Percentiles rank a stretch among this genome's conserved stretches.
Conservation (phyloP, 2,888 invertebrate species). For the Plebejus argus region DNA sequence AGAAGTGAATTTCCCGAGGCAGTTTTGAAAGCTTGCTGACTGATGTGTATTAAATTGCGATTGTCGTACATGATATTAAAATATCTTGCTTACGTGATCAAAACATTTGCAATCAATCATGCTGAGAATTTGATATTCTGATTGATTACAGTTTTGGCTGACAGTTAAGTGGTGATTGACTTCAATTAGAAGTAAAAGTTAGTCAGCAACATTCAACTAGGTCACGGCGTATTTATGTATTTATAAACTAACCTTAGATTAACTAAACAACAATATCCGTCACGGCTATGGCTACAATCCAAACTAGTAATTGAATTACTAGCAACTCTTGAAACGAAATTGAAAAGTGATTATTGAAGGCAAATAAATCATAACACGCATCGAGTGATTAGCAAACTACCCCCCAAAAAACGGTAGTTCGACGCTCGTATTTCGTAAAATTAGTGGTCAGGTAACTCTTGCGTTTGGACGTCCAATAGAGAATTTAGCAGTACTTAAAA, state of each 20-base stretch:
- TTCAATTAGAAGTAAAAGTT: conserved; percentile 14
- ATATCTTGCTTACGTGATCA: no score
- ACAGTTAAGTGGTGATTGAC: conserved; percentile 4
- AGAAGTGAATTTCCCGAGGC: no score
- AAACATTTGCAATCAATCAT: background rate
- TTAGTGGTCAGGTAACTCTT: no score
- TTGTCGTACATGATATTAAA: no score
- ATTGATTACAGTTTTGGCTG: background rate
- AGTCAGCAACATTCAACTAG: background rate
- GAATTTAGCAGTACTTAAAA: no score
- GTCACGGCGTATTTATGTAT: conserved; percentile 11
- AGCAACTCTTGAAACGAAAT: conserved; percentile 13
- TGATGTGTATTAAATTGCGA: no score
- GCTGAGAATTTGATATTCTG: background rate
- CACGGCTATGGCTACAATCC: conserved; percentile 18
- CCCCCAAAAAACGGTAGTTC: background rate
- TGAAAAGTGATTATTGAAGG: background rate
- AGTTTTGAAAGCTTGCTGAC: no score
- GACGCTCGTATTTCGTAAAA: background rate
- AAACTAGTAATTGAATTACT: conserved; percentile 2
- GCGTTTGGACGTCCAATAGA: no score
- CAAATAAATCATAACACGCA: background rate
- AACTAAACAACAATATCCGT: background rate
- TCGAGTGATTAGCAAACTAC: background rate
- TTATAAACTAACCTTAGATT: conserved; percentile 13